Base-by-base conservation (phyloP, 2,797 vertebrate genomes). In the Chelon labrosus region DNA sequence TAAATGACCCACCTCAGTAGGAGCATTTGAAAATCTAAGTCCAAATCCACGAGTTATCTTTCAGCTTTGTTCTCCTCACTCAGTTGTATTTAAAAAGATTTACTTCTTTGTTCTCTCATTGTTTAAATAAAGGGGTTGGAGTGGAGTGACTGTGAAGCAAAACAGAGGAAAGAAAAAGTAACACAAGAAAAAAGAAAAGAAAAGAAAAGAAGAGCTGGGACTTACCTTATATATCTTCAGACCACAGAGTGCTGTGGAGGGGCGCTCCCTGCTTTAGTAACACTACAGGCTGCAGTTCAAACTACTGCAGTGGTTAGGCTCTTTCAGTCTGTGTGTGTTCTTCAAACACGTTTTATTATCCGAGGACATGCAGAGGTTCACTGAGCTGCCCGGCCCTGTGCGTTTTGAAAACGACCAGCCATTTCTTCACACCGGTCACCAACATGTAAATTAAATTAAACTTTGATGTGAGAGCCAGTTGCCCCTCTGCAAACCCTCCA, bases 281-380 rank as follows among this genome's bases (percentile, higher is more conserved):
- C 5, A 65, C 79, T 94, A 96, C 78, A 93, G 93, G 95, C 96
- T 97, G 94, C 91, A 96, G 95, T 95, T 95, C 84, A 93, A 94
- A 91, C 88, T 87, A 88, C 93, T 92, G 93, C 92, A 94, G 95
- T 95, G 92, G 95, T 98, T 98, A 92, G 82, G 67, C 73, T 86
- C 60, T 96, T 91, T 90, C 78, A 95, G 73, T 76, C 56, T 84
- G 64, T 73, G 77, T 80, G 82, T 86, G 83, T 95, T 95, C 94
- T 93, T 94, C 57, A 91, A 93, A 92, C 82, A 91, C 88, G 82
- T 85, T 80, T 78, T 79, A 81, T 73, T 46, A 83, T 60, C 17
- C 27, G 93, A 96, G 97, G 97, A 96, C 95, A 94, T 95, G 96
- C 97, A 97, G 96, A 97, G 97, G 96, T 97, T 99, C 95, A 97